A percentile compares a stretch with the other conserved stretches of the same genome.
Evolutionary conservation across 2,888 invertebrate species (phyloP).

Genomic region (Ellobium chinense): DNA sequence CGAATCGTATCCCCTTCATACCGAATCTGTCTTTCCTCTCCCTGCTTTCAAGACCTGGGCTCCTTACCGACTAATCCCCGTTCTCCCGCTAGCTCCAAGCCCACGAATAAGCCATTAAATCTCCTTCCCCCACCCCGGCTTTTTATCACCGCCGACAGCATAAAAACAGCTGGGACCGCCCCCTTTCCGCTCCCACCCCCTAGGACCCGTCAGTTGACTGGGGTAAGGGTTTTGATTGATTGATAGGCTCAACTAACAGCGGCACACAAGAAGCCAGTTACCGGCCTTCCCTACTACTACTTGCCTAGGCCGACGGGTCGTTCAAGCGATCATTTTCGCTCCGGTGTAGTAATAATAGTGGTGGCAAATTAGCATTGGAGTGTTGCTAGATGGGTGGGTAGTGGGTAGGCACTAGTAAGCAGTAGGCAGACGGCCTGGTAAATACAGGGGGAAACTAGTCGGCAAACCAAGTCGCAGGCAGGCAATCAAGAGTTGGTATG

Average conservation of each 20-base stretch:
- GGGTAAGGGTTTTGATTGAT: conserved; percentile 1
- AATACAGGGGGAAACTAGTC: not conserved
- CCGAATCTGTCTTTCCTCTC: no score
- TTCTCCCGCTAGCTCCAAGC: no score
- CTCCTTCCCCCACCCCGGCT: not conserved
- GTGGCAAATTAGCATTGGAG: no score
- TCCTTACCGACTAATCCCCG: no score
- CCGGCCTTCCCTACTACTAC: not conserved
- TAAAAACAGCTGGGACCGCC: not conserved
- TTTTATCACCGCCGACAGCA: not conserved
- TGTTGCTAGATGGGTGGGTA: no score
- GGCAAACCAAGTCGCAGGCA: not conserved
- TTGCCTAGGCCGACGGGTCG: no score
- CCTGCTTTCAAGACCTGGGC: no score
- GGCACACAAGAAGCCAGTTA: not conserved
- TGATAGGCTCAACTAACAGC: not conserved
- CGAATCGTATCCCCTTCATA: no score
- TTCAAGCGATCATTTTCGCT: no score
- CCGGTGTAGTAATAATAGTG: no score
- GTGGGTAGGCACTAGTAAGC: no score
- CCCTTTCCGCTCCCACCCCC: not conserved
- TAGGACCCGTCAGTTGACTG: not conserved
- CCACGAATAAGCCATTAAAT: not conserved
- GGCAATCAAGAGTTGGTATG: no score
- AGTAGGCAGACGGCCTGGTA: not conserved